These are phyloP conservation scores for Ephestia elutella DNA, from an alignment of 1,140 invertebrate genomes.

Conservation along the genomic window DNA sequence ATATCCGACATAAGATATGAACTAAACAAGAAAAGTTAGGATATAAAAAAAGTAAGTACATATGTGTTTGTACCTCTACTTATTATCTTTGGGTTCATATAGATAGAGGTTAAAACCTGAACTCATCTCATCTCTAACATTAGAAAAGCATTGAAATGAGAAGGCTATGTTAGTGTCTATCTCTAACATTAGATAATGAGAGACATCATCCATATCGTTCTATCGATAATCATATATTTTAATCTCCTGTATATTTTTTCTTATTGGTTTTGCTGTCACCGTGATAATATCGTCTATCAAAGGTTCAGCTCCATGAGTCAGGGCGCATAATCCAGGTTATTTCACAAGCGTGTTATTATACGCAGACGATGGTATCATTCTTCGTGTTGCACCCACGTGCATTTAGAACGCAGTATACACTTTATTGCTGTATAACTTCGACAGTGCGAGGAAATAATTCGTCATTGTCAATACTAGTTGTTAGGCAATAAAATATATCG, in stretches of 20 bases:
- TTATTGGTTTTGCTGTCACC: neutral
- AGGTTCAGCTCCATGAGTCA: constrained; percentile 17
- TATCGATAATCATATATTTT: too few species aligned
- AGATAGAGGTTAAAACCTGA: too few species aligned
- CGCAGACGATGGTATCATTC: constrained; percentile 29
- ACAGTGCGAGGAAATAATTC: constrained; percentile 52
- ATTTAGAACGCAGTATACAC: constrained; percentile 31
- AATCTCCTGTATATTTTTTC: neutral
- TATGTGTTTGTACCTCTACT: too few species aligned
- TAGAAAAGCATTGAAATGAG: too few species aligned
- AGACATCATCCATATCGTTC: too few species aligned
- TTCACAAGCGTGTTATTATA: constrained; percentile 35
- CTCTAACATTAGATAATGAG: too few species aligned
- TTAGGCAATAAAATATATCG: neutral
- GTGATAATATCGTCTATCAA: constrained; percentile 9
- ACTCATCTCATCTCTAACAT: too few species aligned
- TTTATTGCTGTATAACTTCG: constrained; percentile 20
- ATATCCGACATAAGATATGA: too few species aligned
- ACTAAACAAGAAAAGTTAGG: too few species aligned
- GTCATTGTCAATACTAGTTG: constrained; percentile 55
- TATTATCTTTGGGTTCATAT: too few species aligned
- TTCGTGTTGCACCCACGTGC: constrained; percentile 30
- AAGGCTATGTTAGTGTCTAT: too few species aligned
- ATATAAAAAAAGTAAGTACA: too few species aligned
- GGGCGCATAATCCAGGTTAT: constrained; percentile 18